Conservation (phyloP, 1,140 invertebrate species). For the Anthonomus grandis region DNA sequence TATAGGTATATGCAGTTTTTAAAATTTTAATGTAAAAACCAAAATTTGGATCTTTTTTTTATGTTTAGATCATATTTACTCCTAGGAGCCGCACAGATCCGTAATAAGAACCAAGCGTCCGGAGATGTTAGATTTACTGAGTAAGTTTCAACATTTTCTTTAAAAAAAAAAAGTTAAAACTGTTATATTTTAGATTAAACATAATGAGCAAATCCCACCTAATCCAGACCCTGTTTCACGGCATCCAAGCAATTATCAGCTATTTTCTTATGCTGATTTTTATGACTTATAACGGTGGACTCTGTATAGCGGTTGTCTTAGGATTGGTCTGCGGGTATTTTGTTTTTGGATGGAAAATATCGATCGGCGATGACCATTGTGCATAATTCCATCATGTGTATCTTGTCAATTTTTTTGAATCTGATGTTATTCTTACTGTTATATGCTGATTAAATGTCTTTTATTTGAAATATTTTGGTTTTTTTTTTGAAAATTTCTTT, state of each 20-base stretch:
- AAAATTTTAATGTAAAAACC: neutral
- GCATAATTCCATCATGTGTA: too few relatives aligned
- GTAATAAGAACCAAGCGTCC: conserved; percentile 8
- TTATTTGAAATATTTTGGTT: too few relatives aligned
- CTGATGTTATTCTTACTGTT: too few relatives aligned
- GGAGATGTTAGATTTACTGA: conserved; percentile 21
- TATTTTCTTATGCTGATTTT: conserved; percentile 97
- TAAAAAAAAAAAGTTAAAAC: neutral
- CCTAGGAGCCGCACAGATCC: neutral
- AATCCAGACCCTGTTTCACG: conserved; percentile 83
- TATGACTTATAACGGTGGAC: conserved; percentile 97
- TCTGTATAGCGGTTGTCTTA: conserved; percentile 82
- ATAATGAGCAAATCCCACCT: conserved; percentile 77
- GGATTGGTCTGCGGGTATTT: conserved; percentile 90
- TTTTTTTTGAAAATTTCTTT: too few relatives aligned
- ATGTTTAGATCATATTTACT: conserved; percentile 1
- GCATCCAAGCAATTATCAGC: conserved; percentile 84
- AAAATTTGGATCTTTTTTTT: neutral
- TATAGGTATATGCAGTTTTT: conserved; percentile 54
- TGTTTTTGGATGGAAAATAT: conserved; percentile 90
- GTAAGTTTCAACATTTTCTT: conserved; percentile 9
- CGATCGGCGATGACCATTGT: conserved; percentile 43
- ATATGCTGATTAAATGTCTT: too few relatives aligned
- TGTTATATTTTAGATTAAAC: conserved; percentile 59
- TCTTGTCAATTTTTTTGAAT: too few relatives aligned